Evolutionary conservation across 2,113 vertebrate species (phyloP).

Genomic region (Poecile atricapillus): DNA sequence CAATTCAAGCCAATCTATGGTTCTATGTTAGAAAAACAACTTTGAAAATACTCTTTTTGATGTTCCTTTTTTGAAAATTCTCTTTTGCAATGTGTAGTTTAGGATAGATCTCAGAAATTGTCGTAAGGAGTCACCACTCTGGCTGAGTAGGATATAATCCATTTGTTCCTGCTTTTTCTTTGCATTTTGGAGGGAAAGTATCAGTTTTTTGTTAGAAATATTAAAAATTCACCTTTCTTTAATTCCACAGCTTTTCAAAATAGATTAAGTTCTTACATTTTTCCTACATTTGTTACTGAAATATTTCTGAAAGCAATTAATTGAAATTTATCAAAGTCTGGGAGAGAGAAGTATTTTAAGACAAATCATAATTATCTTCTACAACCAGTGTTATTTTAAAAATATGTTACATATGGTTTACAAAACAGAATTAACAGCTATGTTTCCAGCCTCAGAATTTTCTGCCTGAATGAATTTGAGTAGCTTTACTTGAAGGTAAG

Average conservation of each 20-base stretch:
- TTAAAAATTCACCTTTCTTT: background rate
- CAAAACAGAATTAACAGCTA: background rate
- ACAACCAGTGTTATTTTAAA: background rate
- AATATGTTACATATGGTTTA: rapidly evolving
- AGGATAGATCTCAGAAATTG: background rate
- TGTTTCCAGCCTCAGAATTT: background rate
- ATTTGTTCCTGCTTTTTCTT: background rate
- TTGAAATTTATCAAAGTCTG: background rate
- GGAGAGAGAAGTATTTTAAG: background rate
- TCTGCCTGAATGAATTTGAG: background rate
- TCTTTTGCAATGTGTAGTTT: background rate
- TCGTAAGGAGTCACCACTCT: background rate
- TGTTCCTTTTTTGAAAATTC: background rate
- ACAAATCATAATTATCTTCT: background rate
- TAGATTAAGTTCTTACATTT: background rate
- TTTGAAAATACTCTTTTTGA: background rate
- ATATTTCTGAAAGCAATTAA: background rate
- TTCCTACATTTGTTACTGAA: background rate
- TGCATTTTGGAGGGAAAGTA: background rate
- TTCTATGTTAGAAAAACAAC: background rate
- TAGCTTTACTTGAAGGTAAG: background rate
- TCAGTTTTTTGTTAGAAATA: background rate
- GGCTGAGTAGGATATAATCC: background rate
- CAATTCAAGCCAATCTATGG: background rate
- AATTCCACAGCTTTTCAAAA: background rate